phyloP scores from a whole-genome alignment of 2,113 vertebrate species.

The Leptodactylus fuscus region DNA sequence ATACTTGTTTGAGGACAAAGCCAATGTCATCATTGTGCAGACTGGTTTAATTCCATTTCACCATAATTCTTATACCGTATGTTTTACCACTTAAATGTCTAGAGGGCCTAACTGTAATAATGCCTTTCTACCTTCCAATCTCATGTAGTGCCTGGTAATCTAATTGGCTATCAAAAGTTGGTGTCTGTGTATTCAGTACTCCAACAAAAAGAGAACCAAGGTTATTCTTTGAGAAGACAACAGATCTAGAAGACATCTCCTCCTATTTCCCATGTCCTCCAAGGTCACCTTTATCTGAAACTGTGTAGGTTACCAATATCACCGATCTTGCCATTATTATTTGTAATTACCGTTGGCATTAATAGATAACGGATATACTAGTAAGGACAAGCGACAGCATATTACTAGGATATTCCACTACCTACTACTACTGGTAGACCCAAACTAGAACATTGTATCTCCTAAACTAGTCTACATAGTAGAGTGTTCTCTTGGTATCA shows the following conservation, averaged over 20 bases:
- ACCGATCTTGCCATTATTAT: no score
- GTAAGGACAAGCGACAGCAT: no score
- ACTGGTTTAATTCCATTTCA: background rate
- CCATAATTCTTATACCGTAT: slow-evolving; percentile 22
- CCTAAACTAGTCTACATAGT: no score
- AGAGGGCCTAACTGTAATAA: background rate
- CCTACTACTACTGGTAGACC: no score
- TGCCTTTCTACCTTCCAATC: background rate
- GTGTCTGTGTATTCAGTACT: background rate
- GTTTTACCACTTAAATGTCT: background rate
- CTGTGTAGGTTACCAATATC: no score
- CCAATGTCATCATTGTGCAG: background rate
- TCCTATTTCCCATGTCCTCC: background rate
- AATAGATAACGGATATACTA: no score
- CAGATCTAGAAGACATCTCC: background rate
- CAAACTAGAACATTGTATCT: no score
- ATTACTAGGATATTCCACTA: no score
- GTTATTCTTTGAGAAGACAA: background rate
- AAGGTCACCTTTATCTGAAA: slow-evolving; percentile 3
- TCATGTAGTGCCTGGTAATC: slow-evolving; percentile 42
- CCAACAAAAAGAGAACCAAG: background rate
- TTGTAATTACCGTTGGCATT: no score
- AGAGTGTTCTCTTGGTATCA: no score
- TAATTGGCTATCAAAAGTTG: slow-evolving; percentile 24
- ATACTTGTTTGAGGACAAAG: background rate